Evolutionary conservation across 2,797 vertebrate genomes (phyloP), one percentile per base, ranked within the genome.

Genomic region (Hypotaenidia okinawae): DNA sequence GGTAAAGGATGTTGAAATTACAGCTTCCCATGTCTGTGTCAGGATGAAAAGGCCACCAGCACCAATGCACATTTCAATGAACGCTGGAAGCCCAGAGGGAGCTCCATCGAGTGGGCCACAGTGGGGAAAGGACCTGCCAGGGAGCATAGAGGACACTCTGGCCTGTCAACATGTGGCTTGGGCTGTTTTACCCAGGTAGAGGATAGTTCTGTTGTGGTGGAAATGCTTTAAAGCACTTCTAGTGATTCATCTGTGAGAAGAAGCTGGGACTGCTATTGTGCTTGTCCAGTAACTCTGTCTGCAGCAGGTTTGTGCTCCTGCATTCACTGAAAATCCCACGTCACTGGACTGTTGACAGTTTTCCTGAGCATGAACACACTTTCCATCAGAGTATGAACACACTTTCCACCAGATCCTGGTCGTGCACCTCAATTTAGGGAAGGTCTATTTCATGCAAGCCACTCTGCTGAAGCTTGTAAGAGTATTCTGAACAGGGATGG

Each of bases 21-120:
- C 93, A 88, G 90, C 94, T 97, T 92, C 95, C 87, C 80, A 69
- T 95, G 93, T 61, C 93, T 32, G 59, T 32, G 1, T 25, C 1
- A 70, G 79, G 94, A 94, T 73, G 93, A 94, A 95, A 97, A 75
- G 97, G 95, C 93, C 96, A 92, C 93, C 67, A 32, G 73, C 8
- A 30, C 92, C 86, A 96, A 37, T 16, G 67, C 57, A 37, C 41
- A 75, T 94, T 93, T 94, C 87, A 91, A 94, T 94, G 79, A 94
- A 84, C 55, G 81, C 55, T 93, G 93, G 77, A 86, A 88, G 90
- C 37, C 23, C 66, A 52, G 35, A 62, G 85, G 69, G 79, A 70
- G 21, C 54, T 93, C 54, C 6, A 8, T 70, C 32, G 87, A 68
- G 64, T 18, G 22, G 75, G 32, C 21, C 55, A 28, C 51, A 62